Evolutionary conservation across 1,140 invertebrate genomes (phyloP), one percentile per base, ranked within the genome.

Genomic region (Sminthurinus signatus): DNA sequence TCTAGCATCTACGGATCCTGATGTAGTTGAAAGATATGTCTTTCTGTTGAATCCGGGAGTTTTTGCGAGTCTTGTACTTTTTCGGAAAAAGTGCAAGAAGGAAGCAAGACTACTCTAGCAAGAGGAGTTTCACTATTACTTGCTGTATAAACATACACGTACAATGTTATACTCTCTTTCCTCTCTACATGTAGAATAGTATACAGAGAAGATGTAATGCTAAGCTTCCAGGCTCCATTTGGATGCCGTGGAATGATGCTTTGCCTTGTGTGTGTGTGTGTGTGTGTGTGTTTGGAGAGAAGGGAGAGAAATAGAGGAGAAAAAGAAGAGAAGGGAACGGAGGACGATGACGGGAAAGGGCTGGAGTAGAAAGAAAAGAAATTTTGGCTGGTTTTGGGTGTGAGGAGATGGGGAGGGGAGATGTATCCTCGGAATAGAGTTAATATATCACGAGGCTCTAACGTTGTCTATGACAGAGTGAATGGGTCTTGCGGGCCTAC

Each of bases 391-490:
- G n/a, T 60, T 44, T 48, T 43, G 25, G 46, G 50, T 25, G 50
- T 27, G 28, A 25, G 25, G n/a, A 25, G 42, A 23, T 31, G 23
- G 32, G 57, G 23, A 15, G 55, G 60, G 43, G 60, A 62, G 60
- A 62, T 62, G 60, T 62, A 55, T 61, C 51, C 60, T 52, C 27
- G 50, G 60, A 62, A 62, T 62, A 73, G 71, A 75, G 74, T 73
- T 75, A 75, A 75, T 75, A 74, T 75, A 75, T 75, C 73, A 74
- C 71, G 50, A 62, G 65, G 51, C 61, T 72, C 71, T 75, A 74
- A 74, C 73, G 72, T 75, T 74, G 74, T 65, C 61, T 69, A 67
- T 75, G 75, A 75, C 75, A 76, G 73, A 68, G 64, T 74, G 73
- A 75, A 75, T 75, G 74, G 75, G 50, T 67, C 64, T 62, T 69